Evolutionary conservation across 2,888 invertebrate species (phyloP).

Genomic region (Helobdella robusta): DNA sequence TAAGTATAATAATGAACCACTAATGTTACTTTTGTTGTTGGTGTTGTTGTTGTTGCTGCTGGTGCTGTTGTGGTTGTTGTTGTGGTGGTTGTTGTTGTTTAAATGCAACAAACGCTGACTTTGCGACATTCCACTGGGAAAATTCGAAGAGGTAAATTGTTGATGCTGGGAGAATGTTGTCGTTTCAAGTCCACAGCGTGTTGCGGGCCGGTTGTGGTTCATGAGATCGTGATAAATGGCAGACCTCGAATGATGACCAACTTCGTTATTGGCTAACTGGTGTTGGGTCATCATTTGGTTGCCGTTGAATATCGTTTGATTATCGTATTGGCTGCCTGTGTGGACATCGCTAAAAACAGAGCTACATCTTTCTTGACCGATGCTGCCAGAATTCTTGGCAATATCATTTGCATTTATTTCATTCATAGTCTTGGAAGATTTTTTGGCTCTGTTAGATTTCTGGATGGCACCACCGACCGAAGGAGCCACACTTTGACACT

Average conservation of each 20-base stretch:
- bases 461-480: background rate
- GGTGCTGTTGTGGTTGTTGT: too few relatives aligned
- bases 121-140: constrained; percentile 1
- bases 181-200: constrained; percentile 16
- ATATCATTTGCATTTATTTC: background rate
- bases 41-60: too few relatives aligned
- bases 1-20: background rate
- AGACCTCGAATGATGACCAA: too few relatives aligned
- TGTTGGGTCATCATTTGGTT: background rate
- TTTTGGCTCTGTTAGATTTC: background rate
- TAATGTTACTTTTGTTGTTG: too few relatives aligned
- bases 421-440: background rate
- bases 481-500: constrained; percentile 14
- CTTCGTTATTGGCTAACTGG: too few relatives aligned
- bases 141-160: background rate
- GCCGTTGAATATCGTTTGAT: background rate
- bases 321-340: background rate
- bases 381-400: background rate
- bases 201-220: constrained; percentile 9
- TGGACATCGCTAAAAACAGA: constrained; percentile 8
- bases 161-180: constrained; percentile 1
- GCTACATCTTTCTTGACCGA: constrained; percentile 14
- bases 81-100: too few relatives aligned
- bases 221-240: background rate
- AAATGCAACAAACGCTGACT: too few relatives aligned